Evolutionary conservation across 2,797 vertebrate genomes (phyloP).

Genomic region (Microctenopoma stevenorrisi): DNA sequence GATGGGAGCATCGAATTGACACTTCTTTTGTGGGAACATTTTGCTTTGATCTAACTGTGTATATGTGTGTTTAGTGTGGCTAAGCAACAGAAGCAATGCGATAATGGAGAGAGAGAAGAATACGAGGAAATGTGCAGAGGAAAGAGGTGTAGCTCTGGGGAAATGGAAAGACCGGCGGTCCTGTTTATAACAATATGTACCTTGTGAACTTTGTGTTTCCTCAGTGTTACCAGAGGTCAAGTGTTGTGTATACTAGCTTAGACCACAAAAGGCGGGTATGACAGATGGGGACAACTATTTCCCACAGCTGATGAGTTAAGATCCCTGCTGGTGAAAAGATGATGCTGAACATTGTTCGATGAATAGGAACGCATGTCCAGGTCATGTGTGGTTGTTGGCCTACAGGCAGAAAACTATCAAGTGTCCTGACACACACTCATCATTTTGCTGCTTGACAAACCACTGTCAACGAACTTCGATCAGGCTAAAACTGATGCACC

Average conservation of each 20-base stretch:
- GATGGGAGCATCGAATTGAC: not conserved
- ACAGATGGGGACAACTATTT: conserved; percentile 24
- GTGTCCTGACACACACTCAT: conserved; percentile 11
- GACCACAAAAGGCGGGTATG: conserved; percentile 11
- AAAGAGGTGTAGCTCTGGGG: conserved; percentile 10
- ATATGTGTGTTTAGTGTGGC: not conserved
- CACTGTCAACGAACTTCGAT: not conserved
- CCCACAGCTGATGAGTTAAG: conserved; percentile 11
- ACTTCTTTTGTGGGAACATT: not conserved
- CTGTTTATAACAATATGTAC: conserved; percentile 40
- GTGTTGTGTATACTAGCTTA: conserved; percentile 2
- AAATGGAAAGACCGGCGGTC: conserved; percentile 15
- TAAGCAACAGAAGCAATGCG: conserved; percentile 45
- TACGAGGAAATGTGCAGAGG: conserved; percentile 60
- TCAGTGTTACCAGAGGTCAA: conserved; percentile 31
- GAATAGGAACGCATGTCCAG: conserved; percentile 11
- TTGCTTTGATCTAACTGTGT: conserved; percentile 10
- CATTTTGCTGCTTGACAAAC: conserved; percentile 9
- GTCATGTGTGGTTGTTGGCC: conserved; percentile 6
- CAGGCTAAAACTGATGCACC: not conserved
- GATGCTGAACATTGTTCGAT: conserved; percentile 18
- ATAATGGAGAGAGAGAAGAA: conserved; percentile 63
- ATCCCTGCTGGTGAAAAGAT: conserved; percentile 20
- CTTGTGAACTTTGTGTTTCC: conserved; percentile 33
- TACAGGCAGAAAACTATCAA: conserved; percentile 11